Base-by-base conservation (phyloP, 2,113 vertebrate species). In the Arvicanthis niloticus region DNA sequence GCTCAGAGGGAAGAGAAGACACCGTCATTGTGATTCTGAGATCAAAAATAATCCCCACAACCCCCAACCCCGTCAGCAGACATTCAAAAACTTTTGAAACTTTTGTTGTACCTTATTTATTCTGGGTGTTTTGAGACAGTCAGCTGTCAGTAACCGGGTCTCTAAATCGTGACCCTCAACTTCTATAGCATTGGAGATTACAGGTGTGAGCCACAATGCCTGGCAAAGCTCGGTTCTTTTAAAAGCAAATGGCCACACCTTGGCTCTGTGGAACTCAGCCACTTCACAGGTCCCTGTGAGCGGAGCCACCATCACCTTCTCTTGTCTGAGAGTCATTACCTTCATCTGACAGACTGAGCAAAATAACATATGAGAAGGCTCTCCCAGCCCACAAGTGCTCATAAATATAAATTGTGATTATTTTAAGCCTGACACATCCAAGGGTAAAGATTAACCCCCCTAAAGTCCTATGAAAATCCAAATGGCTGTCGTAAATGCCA, bases 391-490 rank as follows among this genome's bases (percentile, higher is more conserved):
- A 92, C 60, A 88, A 29, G 42, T 45, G 22, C 77, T 72, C 62
- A 31, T 53, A 42, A 88, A 78, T 72, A 77, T 51, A 92, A 72
- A 72, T 56, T 53, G 29, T 22, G 89, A 91, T 76, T 75, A 77
- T 82, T 84, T 68, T 70, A 88, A 77, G 78, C 68, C 80, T 76
- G 60, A 40, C 42, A 62, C 42, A 34, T 42, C 82, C 22, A 24
- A 95, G 58, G 56, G 73, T 81, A 72, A 87, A 93, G 88, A 70
- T 16, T 58, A 77, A 68, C 70, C 70, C 31, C 65, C 29, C 4
- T 31, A 60, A 84, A 97, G 91, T 70, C 37, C 85, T 65, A 42
- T 51, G 51, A 62, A 88, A 94, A 94, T 65, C 70, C 85, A 70
- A 92, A 77, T 22, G 76, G n/a, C 34, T 91, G 82, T 92, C 85